phyloP scores from a whole-genome alignment of 2,797 vertebrate genomes.

The Helostoma temminkii region DNA sequence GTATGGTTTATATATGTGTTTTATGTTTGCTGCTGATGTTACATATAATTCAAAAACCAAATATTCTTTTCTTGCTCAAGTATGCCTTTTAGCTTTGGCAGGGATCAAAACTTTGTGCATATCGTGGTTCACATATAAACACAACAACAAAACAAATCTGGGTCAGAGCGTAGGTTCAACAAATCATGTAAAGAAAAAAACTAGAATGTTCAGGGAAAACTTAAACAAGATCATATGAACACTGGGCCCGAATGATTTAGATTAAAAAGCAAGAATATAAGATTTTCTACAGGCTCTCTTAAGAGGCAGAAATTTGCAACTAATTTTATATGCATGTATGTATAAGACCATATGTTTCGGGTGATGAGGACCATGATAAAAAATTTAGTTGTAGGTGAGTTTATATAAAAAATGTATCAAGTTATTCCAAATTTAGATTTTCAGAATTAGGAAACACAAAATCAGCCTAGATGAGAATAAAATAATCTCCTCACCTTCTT shows the following conservation, averaged over 20 bases:
- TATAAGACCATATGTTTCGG: slow-evolving; percentile 70
- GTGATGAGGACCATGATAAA: slow-evolving; percentile 68
- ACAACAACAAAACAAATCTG: slow-evolving; percentile 15
- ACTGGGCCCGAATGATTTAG: neutral
- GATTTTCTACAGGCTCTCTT: slow-evolving; percentile 5
- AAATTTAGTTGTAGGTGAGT: slow-evolving; percentile 69
- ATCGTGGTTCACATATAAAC: no score
- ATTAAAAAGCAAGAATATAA: slow-evolving; percentile 18
- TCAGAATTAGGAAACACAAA: slow-evolving; percentile 38
- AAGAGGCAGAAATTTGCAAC: slow-evolving; percentile 41
- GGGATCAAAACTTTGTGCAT: no score
- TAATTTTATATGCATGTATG: slow-evolving; percentile 63
- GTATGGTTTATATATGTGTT: no score
- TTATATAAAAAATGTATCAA: slow-evolving; percentile 69
- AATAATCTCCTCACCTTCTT: neutral
- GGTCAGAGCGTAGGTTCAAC: neutral
- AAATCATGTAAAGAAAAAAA: neutral
- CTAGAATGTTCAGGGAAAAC: neutral
- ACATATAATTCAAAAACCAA: no score
- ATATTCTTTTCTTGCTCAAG: no score
- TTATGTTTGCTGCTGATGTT: no score
- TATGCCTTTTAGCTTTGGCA: no score
- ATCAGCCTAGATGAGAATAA: slow-evolving; percentile 19
- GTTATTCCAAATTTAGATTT: slow-evolving; percentile 67
- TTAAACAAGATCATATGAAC: slow-evolving; percentile 6